Percentiles rank a stretch among this genome's conserved stretches.
These are phyloP conservation scores for Epizoanthus illoricatus DNA, from an alignment of 92 coral and sea anemone species.

Conservation along the genomic window DNA sequence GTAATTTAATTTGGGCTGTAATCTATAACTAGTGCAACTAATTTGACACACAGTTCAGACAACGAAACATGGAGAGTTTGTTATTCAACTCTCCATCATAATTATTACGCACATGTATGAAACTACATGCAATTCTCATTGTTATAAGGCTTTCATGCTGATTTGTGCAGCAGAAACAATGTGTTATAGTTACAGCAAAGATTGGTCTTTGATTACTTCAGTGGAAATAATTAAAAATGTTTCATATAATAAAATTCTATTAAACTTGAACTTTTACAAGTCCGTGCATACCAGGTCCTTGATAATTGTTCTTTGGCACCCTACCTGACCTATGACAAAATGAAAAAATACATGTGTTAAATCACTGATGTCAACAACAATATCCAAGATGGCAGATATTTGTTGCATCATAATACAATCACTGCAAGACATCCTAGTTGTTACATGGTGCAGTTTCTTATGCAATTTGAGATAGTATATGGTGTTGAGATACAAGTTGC, in stretches of 20 bases:
- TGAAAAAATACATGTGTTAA: neutral
- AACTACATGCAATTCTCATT: no score
- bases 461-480: no score
- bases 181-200: neutral
- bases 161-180: neutral
- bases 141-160: neutral
- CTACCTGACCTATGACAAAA: conserved; percentile 62
- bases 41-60: no score
- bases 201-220: conserved; percentile 30
- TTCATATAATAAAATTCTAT: conserved; percentile 30
- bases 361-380: neutral
- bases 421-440: no score
- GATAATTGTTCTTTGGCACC: conserved; percentile 71
- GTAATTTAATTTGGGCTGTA: no score
- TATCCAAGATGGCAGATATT: neutral
- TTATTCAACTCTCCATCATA: no score
- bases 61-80: no score
- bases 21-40: no score
- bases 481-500: no score
- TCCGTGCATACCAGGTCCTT: conserved; percentile 86
- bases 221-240: conserved; percentile 22
- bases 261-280: conserved; percentile 89
- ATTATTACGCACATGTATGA: no score
- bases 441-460: no score
- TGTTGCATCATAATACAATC: no score